Evolutionary conservation across 1,140 invertebrate genomes (phyloP).

Genomic region (Caligus rogercresseyi): DNA sequence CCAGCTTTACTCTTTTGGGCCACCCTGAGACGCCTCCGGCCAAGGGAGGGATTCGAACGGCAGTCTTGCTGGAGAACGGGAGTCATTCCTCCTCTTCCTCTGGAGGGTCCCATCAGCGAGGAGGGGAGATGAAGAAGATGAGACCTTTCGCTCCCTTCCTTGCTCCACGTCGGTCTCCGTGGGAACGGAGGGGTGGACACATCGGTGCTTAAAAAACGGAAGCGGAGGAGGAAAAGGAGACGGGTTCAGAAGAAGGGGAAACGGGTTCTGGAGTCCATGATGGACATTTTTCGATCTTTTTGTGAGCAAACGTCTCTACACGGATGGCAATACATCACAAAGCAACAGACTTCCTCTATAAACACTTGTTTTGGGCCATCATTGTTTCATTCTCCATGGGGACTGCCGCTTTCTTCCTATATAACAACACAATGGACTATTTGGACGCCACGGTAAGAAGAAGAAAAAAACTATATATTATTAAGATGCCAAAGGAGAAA

Average conservation of each 20-base stretch:
- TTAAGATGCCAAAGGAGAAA: not conserved
- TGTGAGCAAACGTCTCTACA: constrained; percentile 19
- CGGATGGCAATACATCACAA: constrained; percentile 20
- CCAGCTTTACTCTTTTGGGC: not conserved
- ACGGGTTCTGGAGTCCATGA: not conserved
- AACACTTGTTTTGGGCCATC: constrained; percentile 18
- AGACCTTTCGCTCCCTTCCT: not conserved
- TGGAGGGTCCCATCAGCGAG: not conserved
- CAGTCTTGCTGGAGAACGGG: not conserved
- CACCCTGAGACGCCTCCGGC: not conserved
- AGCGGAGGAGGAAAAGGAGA: not conserved
- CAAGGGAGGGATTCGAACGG: not conserved
- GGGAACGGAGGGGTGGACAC: not conserved
- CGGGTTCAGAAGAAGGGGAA: not conserved
- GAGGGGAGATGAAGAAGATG: not conserved
- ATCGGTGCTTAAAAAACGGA: not conserved
- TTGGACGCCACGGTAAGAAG: constrained; percentile 19
- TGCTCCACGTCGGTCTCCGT: not conserved
- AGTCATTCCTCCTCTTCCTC: not conserved
- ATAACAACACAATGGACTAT: constrained; percentile 20
- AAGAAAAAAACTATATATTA: not conserved
- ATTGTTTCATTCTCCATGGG: constrained; percentile 19
- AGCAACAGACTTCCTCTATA: constrained; percentile 14
- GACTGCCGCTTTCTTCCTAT: constrained; percentile 16
- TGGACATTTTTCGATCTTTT: constrained; percentile 12